Conservation (phyloP, 2,888 invertebrate species). For the Acrocyrtus sp. region DNA sequence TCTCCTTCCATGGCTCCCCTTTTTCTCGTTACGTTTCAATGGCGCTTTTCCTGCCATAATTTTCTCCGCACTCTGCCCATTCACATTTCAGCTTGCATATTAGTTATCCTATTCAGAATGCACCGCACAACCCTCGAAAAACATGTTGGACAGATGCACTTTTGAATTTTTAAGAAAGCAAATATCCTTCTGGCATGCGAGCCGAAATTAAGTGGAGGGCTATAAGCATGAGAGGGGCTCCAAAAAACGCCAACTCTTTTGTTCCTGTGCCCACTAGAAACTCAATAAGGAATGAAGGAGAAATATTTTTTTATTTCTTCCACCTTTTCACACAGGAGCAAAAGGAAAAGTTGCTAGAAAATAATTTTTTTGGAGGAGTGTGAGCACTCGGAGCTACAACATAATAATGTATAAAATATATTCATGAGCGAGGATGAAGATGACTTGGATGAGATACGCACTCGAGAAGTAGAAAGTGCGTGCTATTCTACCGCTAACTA, state of each 20-base stretch:
- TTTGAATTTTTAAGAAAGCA: slow-evolving; percentile 47
- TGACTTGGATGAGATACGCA: too few relatives aligned
- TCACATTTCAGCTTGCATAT: slow-evolving; percentile 3
- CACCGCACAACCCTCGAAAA: neutral
- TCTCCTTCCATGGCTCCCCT: neutral
- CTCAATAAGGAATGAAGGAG: slow-evolving; percentile 36
- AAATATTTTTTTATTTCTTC: slow-evolving; percentile 41
- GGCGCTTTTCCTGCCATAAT: slow-evolving; percentile 25
- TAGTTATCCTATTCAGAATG: neutral
- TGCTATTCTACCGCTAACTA: slow-evolving; percentile 28
- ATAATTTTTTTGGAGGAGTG: too few relatives aligned
- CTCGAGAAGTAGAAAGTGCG: slow-evolving; percentile 2
- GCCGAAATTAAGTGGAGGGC: slow-evolving; percentile 38
- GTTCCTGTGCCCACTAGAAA: slow-evolving; percentile 31
- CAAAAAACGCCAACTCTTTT: neutral
- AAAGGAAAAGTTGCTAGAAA: too few relatives aligned
- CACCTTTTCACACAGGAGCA: too few relatives aligned
- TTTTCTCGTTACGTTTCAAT: slow-evolving; percentile 36
- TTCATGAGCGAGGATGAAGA: too few relatives aligned
- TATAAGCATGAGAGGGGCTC: neutral
- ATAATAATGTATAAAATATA: too few relatives aligned
- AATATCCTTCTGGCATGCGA: slow-evolving; percentile 46
- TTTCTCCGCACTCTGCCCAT: slow-evolving; percentile 16
- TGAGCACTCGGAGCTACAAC: too few relatives aligned
- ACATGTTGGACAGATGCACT: slow-evolving; percentile 37